Conservation (phyloP, 2,797 vertebrate genomes). For the Nannoperca obscura region DNA sequence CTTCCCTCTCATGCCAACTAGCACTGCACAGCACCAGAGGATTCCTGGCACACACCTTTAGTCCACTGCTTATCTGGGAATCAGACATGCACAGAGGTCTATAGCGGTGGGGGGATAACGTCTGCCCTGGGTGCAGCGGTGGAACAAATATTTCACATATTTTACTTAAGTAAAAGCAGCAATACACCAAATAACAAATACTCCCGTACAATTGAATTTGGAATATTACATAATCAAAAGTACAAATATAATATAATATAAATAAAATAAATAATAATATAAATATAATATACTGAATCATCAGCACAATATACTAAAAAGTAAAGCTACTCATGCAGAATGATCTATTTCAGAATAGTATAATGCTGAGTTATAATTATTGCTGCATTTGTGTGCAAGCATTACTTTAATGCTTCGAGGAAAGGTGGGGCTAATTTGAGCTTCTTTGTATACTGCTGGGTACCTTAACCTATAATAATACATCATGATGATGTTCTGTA, state of each 20-base stretch:
- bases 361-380: too few species aligned
- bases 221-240: neutral
- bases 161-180: neutral
- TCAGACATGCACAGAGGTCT: slow-evolving; percentile 5
- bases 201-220: too few species aligned
- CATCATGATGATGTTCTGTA: neutral
- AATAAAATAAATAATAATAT: too few species aligned
- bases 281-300: neutral
- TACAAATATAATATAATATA: neutral
- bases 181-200: neutral
- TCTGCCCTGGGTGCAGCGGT: neutral
- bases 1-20: slow-evolving; percentile 61
- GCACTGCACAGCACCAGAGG: neutral
- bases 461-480: neutral
- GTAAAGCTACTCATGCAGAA: neutral
- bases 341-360: neutral
- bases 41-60: slow-evolving; percentile 5
- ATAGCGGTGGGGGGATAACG: neutral
- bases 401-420: too few species aligned
- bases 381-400: too few species aligned
- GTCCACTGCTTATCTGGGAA: slow-evolving; percentile 3
- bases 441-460: too few species aligned
- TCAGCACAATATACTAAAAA: too few species aligned
- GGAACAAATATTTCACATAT: slow-evolving; percentile 1
- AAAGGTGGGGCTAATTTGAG: too few species aligned